Evolutionary conservation across 2,113 vertebrate species (phyloP).

Genomic region (Emydocephalus ijimae): DNA sequence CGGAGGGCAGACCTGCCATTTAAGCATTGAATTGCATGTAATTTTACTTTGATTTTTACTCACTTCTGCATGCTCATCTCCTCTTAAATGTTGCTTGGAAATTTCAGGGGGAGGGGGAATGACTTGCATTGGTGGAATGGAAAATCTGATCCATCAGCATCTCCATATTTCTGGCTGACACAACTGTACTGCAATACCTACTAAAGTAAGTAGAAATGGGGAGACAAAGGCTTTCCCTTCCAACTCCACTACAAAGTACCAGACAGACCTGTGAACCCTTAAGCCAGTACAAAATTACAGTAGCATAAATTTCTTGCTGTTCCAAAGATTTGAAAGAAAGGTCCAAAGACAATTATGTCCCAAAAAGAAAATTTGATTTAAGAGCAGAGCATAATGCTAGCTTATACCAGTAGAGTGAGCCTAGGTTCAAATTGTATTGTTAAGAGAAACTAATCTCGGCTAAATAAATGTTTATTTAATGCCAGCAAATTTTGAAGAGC

Average conservation of each 20-base stretch:
- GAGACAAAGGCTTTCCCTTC: background rate
- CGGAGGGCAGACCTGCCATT: background rate
- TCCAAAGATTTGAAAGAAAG: background rate
- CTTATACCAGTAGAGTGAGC: background rate
- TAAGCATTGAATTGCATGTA: background rate
- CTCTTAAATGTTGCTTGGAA: background rate
- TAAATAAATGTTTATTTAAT: constrained; percentile 10
- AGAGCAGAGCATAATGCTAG: background rate
- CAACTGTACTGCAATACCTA: background rate
- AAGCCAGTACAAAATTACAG: background rate
- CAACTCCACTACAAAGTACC: background rate
- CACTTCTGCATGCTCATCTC: background rate
- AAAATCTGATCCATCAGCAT: background rate
- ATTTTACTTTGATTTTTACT: background rate
- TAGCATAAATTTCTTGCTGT: background rate
- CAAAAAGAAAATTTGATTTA: background rate
- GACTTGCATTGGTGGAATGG: background rate
- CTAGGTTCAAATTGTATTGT: background rate
- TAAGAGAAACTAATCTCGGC: background rate
- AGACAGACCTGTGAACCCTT: background rate
- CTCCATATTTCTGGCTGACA: background rate
- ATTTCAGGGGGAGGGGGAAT: background rate
- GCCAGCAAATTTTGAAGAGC: background rate
- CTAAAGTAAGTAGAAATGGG: background rate
- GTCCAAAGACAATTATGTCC: background rate